phyloP scores from a whole-genome alignment of 53 echinoderm and acorn worm genomes.

The Echinometra lucunter region DNA sequence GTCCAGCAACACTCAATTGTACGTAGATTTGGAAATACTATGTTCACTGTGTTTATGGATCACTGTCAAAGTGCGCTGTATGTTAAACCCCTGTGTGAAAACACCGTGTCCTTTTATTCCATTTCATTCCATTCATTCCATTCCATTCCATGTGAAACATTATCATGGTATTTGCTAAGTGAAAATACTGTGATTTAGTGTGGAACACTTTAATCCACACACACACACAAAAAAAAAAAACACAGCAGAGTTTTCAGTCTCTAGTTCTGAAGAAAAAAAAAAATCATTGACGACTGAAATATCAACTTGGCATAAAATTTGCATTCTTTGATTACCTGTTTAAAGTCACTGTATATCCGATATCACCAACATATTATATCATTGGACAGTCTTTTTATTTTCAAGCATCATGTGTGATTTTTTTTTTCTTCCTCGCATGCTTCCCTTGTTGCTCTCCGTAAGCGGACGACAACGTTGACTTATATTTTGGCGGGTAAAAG shows the following conservation, averaged over 20 bases:
- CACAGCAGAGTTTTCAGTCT: no score
- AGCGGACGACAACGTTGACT: slow-evolving; percentile 30
- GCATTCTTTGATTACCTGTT: not conserved
- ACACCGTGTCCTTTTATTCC: no score
- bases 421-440: not conserved
- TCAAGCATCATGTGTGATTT: not conserved
- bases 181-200: not conserved
- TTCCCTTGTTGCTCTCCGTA: not conserved
- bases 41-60: not conserved
- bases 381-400: not conserved
- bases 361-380: not conserved
- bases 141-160: no score
- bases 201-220: not conserved
- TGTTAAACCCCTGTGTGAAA: no score
- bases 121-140: no score
- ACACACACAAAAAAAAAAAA: no score
- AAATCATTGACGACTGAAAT: not conserved
- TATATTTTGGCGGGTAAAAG: slow-evolving; percentile 50
- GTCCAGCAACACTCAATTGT: no score
- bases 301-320: not conserved
- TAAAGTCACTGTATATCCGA: not conserved
- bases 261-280: no score
- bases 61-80: not conserved
- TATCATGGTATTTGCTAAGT: not conserved
- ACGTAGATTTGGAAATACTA: not conserved